Evolutionary conservation across 2,113 vertebrate genomes (phyloP), one percentile per base, ranked within the genome.

Genomic region (Daubentonia madagascariensis): DNA sequence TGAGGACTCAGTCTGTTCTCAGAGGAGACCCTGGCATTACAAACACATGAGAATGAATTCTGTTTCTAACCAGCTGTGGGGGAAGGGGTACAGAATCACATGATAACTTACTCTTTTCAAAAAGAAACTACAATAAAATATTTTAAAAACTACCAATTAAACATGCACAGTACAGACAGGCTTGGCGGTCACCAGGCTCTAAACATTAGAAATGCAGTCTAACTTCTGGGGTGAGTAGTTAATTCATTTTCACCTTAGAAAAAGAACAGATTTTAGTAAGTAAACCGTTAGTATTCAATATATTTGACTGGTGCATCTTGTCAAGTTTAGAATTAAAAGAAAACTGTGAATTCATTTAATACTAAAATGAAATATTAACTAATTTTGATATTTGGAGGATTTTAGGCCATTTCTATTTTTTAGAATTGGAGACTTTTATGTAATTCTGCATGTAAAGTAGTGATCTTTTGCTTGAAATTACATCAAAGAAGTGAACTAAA

Each of bases 121-220:
- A 43, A 67, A 86, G 37, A 93, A 87, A 72, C 50, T 80, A 14
- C 28, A 83, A 91, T 75, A 80, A 52, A 76, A 37, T 35, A 70
- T 70, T 76, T 95, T 80, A 50, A 35, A 91, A 97, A 84, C 57
- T 75, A 91, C 30, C 32, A 81, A 35, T 68, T 88, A 93, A 88
- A 80, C 13, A 63, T 76, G 25, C 37, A 40, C 11, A 13, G 37
- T 50, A 4, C 32, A 54, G 17, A 75, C 16, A 54, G 40, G 59
- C 17, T 91, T 52, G 28, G 67, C 70, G 30, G 52, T 70, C 89
- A 92, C 25, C 17, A 72, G 61, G 35, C 65, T 11, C 76, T 67
- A 37, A 50, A 18, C 28, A 40, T 35, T 12, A 76, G 50, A 86
- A 93, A 72, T 63, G 18, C 14, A 30, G 28, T 17, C 5, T 25